Conservation (phyloP, 2,113 vertebrate genomes). For the Brachyhypopomus occidentalis region DNA sequence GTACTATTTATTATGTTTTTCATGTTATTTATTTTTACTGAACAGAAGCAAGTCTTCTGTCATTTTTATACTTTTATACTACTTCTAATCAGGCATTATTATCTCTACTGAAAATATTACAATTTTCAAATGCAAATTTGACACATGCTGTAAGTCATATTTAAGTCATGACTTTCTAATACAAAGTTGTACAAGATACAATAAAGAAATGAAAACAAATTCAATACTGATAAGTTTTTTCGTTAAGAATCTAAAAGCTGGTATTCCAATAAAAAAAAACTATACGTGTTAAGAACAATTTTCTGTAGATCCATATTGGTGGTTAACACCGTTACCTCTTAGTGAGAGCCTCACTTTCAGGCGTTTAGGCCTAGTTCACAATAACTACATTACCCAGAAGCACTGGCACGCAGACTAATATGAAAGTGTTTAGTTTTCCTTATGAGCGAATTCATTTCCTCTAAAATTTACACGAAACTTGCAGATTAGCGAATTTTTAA, state of each 20-base stretch:
- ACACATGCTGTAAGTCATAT: conserved; percentile 64
- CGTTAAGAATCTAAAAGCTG: neutral
- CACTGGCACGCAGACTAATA: conserved; percentile 24
- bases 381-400: conserved; percentile 71
- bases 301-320: neutral
- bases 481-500: no score
- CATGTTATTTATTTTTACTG: conserved; percentile 79
- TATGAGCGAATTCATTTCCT: neutral
- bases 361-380: neutral
- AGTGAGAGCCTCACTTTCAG: neutral
- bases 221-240: neutral
- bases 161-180: conserved; percentile 65
- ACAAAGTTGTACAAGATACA: conserved; percentile 67
- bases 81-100: conserved; percentile 63
- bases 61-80: conserved; percentile 78
- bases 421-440: neutral
- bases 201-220: conserved; percentile 48
- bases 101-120: conserved; percentile 70
- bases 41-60: conserved; percentile 72
- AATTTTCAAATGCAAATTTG: conserved; percentile 14
- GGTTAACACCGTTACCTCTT: neutral
- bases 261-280: neutral
- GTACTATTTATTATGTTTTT: conserved; percentile 77
- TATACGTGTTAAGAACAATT: conserved; percentile 27
- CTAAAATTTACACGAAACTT: no score